Percentiles rank a stretch among this genome's conserved stretches.
Conservation (phyloP, 2,797 vertebrate genomes). For the Oreortyx pictus region DNA sequence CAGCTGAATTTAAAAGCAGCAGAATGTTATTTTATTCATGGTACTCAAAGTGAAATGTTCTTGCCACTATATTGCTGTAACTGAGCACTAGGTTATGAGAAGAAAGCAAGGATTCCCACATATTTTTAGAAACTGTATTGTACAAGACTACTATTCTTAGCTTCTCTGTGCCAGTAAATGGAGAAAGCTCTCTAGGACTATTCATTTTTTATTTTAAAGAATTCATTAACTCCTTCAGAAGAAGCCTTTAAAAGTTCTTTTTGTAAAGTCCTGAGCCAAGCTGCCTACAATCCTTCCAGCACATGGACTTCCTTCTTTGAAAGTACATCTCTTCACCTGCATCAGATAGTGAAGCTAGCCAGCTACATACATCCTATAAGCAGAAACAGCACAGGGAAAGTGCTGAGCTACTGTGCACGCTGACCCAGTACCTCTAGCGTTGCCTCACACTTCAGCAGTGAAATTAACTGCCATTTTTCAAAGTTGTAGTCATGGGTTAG, state of each 20-base stretch:
- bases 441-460: accelerated
- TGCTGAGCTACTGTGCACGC: background rate
- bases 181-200: background rate
- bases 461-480: background rate
- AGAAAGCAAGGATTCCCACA: background rate
- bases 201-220: background rate
- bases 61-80: background rate
- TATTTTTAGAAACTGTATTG: background rate
- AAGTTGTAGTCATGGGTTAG: background rate
- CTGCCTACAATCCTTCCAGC: background rate
- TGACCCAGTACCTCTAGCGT: background rate
- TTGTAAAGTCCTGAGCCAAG: background rate
- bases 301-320: accelerated
- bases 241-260: background rate
- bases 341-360: background rate
- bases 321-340: background rate
- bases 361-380: accelerated
- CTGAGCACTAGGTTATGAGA: background rate
- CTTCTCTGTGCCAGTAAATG: background rate
- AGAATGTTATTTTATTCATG: background rate
- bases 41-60: background rate
- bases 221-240: background rate
- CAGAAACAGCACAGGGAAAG: background rate
- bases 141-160: background rate
- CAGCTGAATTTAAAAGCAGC: background rate